Base-by-base conservation (phyloP, 2,888 invertebrate genomes). In the Diabrotica balteata region DNA sequence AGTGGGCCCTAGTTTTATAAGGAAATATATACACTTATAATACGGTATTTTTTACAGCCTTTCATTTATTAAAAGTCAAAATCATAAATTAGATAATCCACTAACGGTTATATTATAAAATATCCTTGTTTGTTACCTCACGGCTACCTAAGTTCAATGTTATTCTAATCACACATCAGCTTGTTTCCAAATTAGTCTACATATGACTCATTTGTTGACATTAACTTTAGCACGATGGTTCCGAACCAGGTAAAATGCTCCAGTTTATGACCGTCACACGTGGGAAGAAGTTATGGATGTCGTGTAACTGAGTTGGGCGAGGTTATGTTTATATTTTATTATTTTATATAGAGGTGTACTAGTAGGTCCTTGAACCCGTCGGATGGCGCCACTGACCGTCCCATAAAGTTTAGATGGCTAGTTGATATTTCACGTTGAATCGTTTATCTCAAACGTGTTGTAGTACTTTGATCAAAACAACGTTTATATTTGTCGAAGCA, bases 321-420 rank as follows among this genome's bases (percentile, higher is more conserved):
- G 73, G 73, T 73, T 69, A 67, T 73, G 69, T 68, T 64, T 64
- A 64, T 57, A 66, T 57, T 57, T 57, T 57, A 45, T 57, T 32
- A 32, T 32, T 32, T 32, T 32, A 32, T 32, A 32, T 32, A 32
- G 32, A 45, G 43, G 51, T 72, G 50, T 43, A 59, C 65, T 55
- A 68, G 54, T 17, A 59, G 54, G 68, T 46, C 73, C 71, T 71
- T 73, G 73, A 73, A 73, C 73, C 66, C 67, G 63, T 42, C 42
- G 42, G 49, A 58, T 68, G 71, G 73, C 73, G 73, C 73, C 73
- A 71, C 64, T 55, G 50, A 66, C 64, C 52, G 64, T 17, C 44
- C 64, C 58, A 64, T 64, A 64, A 64, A 58, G 32, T 58, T 52
- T 58, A 57, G 52, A 64, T 59, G 7, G 49, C 17, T 32, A 50